Percentiles rank a stretch among this genome's conserved stretches.
Evolutionary conservation across 2,888 invertebrate species (phyloP).

Genomic region (Nomada lathburiana): DNA sequence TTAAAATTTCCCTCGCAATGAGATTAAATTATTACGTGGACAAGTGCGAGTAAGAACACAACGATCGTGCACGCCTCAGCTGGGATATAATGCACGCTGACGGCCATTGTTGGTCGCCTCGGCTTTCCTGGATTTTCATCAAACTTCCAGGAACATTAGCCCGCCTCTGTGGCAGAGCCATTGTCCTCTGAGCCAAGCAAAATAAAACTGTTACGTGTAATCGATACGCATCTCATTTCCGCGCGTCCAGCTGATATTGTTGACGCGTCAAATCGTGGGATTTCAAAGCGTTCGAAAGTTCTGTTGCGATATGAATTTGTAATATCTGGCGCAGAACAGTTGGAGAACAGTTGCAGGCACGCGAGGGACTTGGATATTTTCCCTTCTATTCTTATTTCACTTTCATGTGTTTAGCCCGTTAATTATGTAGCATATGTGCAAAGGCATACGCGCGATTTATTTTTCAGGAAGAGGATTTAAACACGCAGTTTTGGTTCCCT

Average conservation of each 20-base stretch:
- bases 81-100: constrained; percentile 7
- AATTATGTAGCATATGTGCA: too few species aligned
- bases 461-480: too few species aligned
- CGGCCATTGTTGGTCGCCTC: constrained; percentile 24
- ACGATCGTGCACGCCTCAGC: constrained; percentile 15
- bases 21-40: constrained; percentile 27
- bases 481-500: too few species aligned
- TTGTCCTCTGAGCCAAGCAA: background rate
- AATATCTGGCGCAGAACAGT: background rate
- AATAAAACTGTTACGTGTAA: constrained; percentile 26
- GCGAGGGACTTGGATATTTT: too few species aligned
- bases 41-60: constrained; percentile 25
- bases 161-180: background rate
- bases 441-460: too few species aligned
- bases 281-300: background rate
- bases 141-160: constrained; percentile 20
- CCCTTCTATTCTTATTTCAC: too few species aligned
- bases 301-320: background rate
- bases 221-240: background rate
- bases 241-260: background rate
- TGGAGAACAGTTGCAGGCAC: too few species aligned
- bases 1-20: constrained; percentile 14
- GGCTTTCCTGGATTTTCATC: constrained; percentile 19
- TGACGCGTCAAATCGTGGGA: background rate
- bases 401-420: too few species aligned